These are phyloP conservation scores for Thereva nobilitata DNA, from an alignment of 2,888 invertebrate genomes.

Conservation along the genomic window DNA sequence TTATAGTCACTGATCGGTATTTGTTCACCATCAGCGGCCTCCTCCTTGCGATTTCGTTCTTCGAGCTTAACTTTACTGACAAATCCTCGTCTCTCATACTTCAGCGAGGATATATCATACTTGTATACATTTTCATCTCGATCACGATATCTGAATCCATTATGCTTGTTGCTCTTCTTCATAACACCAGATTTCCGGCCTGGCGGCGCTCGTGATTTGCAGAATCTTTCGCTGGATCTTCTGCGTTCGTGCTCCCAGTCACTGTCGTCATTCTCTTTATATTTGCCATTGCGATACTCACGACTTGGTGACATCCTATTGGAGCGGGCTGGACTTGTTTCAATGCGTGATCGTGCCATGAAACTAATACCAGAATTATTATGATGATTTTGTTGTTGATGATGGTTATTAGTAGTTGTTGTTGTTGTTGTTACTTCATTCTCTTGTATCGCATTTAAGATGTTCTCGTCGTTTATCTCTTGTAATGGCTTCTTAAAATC, in stretches of 20 bases:
- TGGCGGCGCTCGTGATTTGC: slow-evolving; percentile 64
- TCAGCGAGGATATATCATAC: slow-evolving; percentile 55
- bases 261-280: slow-evolving; percentile 57
- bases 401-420: slow-evolving; percentile 13
- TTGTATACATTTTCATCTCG: slow-evolving; percentile 56
- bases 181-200: slow-evolving; percentile 59
- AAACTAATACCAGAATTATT: slow-evolving; percentile 46
- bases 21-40: slow-evolving; percentile 46
- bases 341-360: slow-evolving; percentile 49
- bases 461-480: slow-evolving; percentile 36
- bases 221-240: slow-evolving; percentile 67
- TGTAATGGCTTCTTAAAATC: slow-evolving; percentile 60
- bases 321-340: slow-evolving; percentile 58
- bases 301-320: slow-evolving; percentile 55
- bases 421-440: slow-evolving; percentile 16
- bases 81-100: slow-evolving; percentile 57
- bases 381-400: not conserved
- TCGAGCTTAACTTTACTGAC: slow-evolving; percentile 51
- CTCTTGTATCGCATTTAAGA: slow-evolving; percentile 34
- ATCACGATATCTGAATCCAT: slow-evolving; percentile 7
- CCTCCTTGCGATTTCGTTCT: slow-evolving; percentile 46
- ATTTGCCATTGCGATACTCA: slow-evolving; percentile 60
- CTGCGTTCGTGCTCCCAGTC: slow-evolving; percentile 68
- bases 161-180: slow-evolving; percentile 48
- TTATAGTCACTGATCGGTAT: slow-evolving; percentile 51